A percentile compares a stretch with the other conserved stretches of the same genome.
Evolutionary conservation across 2,797 vertebrate genomes (phyloP).

Genomic region (Diplodus sargus): DNA sequence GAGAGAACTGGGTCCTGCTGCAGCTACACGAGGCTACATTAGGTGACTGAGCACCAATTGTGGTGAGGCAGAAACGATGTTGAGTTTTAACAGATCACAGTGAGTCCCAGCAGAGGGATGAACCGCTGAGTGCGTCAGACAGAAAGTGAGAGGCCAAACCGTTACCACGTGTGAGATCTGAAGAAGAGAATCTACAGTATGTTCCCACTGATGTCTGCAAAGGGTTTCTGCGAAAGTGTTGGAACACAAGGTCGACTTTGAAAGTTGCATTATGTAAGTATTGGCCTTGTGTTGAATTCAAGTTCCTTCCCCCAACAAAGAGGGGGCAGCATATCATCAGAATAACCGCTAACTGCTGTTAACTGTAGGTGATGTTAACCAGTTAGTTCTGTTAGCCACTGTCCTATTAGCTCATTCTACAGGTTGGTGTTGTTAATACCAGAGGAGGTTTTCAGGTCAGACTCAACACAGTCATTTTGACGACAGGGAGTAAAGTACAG

Average conservation of each 20-base stretch:
- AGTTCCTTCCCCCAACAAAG: no score
- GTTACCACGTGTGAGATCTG: conserved; percentile 56
- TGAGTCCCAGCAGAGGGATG: conserved; percentile 40
- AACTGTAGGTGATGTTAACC: no score
- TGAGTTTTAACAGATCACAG: conserved; percentile 48
- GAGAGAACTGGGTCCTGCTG: conserved; percentile 1
- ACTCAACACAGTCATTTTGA: no score
- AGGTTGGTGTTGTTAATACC: no score
- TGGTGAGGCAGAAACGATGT: conserved; percentile 21
- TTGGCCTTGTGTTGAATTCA: no score
- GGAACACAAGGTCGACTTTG: conserved; percentile 15
- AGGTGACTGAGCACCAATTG: conserved; percentile 8
- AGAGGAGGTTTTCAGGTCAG: no score
- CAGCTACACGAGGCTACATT: conserved; percentile 14
- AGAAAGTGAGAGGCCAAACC: conserved; percentile 61
- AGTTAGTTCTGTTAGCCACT: no score
- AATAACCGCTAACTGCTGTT: no score
- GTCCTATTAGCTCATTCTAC: no score
- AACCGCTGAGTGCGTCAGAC: conserved; percentile 45
- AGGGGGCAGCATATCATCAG: no score
- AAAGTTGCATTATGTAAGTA: no score
- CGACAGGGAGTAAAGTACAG: no score
- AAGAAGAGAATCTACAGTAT: conserved; percentile 20
- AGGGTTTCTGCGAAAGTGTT: not conserved
- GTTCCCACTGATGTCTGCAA: conserved; percentile 32